A percentile compares a stretch with the other conserved stretches of the same genome.
phyloP scores from a whole-genome alignment of 1,140 invertebrate genomes.

The Cydia amplana region DNA sequence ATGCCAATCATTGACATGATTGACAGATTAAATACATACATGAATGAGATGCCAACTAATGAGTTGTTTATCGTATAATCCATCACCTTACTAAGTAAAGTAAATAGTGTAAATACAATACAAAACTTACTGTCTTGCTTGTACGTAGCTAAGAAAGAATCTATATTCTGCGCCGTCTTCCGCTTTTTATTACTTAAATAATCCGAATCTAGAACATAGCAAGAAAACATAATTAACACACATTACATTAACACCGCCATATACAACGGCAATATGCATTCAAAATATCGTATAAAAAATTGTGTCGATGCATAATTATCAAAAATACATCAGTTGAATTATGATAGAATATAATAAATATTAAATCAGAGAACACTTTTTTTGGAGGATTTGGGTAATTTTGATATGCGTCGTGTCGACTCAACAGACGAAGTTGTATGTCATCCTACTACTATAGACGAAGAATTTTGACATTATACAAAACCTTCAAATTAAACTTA shows the following conservation, averaged over 20 bases:
- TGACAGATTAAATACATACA: not conserved
- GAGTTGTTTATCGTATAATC: conserved; percentile 5
- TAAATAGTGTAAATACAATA: not conserved
- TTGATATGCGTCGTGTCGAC: too few species aligned
- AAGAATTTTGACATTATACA: too few species aligned
- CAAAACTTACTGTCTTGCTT: conserved; percentile 46
- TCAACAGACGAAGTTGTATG: too few species aligned
- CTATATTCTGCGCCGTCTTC: conserved; percentile 44
- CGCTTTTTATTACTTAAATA: conserved; percentile 55
- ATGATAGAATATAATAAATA: too few species aligned
- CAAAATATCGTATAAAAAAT: not conserved
- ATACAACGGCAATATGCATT: not conserved
- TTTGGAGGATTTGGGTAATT: too few species aligned
- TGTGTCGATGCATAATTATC: not conserved
- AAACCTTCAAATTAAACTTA: too few species aligned
- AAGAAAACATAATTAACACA: conserved; percentile 35
- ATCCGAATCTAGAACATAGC: conserved; percentile 55
- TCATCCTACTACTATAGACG: too few species aligned
- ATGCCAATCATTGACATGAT: too few species aligned
- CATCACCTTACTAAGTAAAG: not conserved
- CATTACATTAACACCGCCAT: conserved; percentile 10
- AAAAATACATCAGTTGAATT: too few species aligned
- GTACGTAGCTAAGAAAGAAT: conserved; percentile 35
- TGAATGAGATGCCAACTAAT: not conserved
- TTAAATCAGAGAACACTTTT: too few species aligned